phyloP scores from a whole-genome alignment of 1,140 invertebrate species.

The Arion vulgaris region DNA sequence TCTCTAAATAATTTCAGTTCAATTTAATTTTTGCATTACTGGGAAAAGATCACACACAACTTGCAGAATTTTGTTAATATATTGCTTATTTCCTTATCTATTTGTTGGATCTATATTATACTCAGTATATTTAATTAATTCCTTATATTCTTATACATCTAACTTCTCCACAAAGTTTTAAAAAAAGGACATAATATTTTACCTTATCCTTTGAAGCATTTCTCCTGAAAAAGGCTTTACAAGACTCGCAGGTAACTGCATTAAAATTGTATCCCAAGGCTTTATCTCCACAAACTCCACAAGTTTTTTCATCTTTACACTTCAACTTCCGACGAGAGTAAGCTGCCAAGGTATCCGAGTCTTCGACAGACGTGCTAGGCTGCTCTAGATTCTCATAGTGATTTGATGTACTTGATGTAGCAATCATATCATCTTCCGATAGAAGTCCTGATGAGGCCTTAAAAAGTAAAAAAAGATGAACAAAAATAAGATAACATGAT shows the following conservation, averaged over 20 bases:
- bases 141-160: too few species aligned
- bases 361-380: not conserved
- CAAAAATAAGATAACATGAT: too few species aligned
- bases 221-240: slow-evolving; percentile 95
- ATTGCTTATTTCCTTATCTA: too few species aligned
- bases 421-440: slow-evolving; percentile 34
- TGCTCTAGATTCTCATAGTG: not conserved
- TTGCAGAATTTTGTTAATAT: too few species aligned
- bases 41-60: too few species aligned
- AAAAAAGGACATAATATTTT: too few species aligned
- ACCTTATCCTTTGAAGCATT: slow-evolving; percentile 94
- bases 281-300: slow-evolving; percentile 87
- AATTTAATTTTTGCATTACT: too few species aligned
- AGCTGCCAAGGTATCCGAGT: not conserved
- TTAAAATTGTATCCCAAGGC: slow-evolving; percentile 97
- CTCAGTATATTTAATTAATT: too few species aligned
- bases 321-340: slow-evolving; percentile 25
- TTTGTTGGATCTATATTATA: too few species aligned
- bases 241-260: slow-evolving; percentile 96
- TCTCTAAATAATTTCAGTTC: too few species aligned
- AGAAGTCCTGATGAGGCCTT: slow-evolving; percentile 29
- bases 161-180: too few species aligned
- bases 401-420: slow-evolving; percentile 6
- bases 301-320: slow-evolving; percentile 59
- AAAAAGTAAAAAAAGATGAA: not conserved